Conservation (phyloP, 2,113 vertebrate species). For the Corythornis vintsioides region DNA sequence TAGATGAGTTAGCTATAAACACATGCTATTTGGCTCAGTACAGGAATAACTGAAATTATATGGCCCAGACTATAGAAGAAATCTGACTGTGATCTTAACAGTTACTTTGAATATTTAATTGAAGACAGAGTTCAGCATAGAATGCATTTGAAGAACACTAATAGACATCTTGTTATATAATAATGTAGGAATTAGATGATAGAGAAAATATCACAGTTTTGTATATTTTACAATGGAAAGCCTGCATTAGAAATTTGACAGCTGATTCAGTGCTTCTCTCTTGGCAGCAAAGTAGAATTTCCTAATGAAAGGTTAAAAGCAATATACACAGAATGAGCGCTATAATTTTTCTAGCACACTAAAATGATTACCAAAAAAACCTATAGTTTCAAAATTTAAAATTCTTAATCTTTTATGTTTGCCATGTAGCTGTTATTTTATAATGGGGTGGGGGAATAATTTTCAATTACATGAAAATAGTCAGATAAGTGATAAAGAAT, state of each 20-base stretch:
- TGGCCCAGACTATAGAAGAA: background rate
- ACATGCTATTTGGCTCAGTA: background rate
- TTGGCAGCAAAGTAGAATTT: background rate
- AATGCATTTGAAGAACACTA: background rate
- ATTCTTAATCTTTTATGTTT: background rate
- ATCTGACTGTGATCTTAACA: background rate
- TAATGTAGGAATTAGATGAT: background rate
- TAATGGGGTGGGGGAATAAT: background rate
- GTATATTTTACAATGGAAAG: background rate
- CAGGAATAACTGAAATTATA: background rate
- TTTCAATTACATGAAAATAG: background rate
- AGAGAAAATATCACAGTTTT: background rate
- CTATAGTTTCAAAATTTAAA: background rate
- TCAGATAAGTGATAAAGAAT: background rate
- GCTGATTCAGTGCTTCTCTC: background rate
- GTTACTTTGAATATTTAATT: conserved; percentile 6
- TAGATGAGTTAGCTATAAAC: background rate
- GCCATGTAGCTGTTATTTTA: background rate
- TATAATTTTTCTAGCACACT: background rate
- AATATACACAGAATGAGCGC: background rate
- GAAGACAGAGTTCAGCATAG: background rate
- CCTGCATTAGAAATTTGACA: background rate
- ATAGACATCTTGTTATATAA: background rate
- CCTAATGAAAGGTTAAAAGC: background rate
- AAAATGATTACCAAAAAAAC: background rate